Evolutionary conservation across 2,797 vertebrate species (phyloP).

Genomic region (Rhinoraja longicauda): DNA sequence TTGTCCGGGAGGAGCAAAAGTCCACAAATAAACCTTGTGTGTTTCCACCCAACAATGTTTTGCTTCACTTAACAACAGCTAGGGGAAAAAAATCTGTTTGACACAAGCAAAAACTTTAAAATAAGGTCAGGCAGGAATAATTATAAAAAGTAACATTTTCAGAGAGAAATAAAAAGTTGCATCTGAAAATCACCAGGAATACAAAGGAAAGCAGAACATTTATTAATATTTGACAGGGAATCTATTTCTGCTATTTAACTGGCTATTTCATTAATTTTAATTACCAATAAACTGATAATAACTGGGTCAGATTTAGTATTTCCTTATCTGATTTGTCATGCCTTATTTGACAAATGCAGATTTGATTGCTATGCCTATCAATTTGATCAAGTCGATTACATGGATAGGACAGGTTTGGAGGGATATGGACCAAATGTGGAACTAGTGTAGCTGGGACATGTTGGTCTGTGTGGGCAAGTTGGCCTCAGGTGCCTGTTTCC

Average conservation of each 20-base stretch:
- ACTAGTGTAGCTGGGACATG: too few species aligned
- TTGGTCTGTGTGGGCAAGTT: too few species aligned
- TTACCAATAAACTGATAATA: neutral
- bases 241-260: neutral
- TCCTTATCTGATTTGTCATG: conserved; percentile 8
- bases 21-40: neutral
- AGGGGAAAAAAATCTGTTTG: neutral
- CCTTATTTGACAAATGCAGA: neutral
- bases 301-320: neutral
- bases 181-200: neutral
- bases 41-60: neutral
- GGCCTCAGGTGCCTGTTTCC: too few species aligned
- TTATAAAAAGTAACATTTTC: neutral
- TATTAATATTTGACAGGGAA: neutral
- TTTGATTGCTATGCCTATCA: neutral
- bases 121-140: neutral
- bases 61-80: neutral
- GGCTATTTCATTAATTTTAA: neutral
- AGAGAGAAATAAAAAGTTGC: neutral
- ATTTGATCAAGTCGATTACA: neutral
- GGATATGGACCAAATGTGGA: too few species aligned
- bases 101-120: neutral
- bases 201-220: neutral
- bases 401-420: too few species aligned
- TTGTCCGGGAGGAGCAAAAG: neutral